Evolutionary conservation across 2,797 vertebrate genomes (phyloP).

Genomic region (Paguma larvata): DNA sequence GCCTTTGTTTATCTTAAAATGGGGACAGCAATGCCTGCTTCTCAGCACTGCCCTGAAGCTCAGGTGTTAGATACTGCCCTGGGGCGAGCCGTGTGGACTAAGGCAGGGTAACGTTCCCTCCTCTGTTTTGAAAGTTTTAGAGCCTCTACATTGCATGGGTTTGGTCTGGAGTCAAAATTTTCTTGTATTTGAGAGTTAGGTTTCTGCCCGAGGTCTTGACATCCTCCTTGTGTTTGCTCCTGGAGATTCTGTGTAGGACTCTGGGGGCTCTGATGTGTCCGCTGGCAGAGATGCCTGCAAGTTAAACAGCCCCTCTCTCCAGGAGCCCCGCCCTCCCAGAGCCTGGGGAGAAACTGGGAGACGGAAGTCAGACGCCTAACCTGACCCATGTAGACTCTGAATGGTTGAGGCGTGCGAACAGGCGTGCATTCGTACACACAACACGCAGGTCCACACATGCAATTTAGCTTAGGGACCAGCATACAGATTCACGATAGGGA

Average conservation of each 20-base stretch:
- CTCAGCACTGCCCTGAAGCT: conserved; percentile 7
- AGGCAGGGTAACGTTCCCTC: not conserved
- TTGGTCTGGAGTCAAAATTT: conserved; percentile 55
- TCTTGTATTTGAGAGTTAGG: conserved; percentile 30
- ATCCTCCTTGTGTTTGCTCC: not conserved
- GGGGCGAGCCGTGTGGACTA: not conserved
- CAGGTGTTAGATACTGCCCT: not conserved
- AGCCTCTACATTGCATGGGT: not conserved
- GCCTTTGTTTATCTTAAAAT: conserved; percentile 40
- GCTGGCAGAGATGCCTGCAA: not conserved
- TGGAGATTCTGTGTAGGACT: not conserved
- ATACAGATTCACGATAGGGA: not conserved
- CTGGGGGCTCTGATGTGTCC: not conserved
- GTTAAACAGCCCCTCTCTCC: not conserved
- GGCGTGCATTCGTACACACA: not conserved
- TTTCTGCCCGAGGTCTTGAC: not conserved
- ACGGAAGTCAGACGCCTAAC: not conserved
- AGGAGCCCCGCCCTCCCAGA: not conserved
- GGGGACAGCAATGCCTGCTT: not conserved
- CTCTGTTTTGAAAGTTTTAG: conserved; percentile 59
- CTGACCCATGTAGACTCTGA: not conserved
- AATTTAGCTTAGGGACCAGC: not conserved
- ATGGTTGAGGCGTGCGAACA: not conserved
- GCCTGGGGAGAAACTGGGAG: not conserved
- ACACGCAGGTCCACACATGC: not conserved